phyloP scores from a whole-genome alignment of 2,888 invertebrate species.

The Ichneumoninae sp. region DNA sequence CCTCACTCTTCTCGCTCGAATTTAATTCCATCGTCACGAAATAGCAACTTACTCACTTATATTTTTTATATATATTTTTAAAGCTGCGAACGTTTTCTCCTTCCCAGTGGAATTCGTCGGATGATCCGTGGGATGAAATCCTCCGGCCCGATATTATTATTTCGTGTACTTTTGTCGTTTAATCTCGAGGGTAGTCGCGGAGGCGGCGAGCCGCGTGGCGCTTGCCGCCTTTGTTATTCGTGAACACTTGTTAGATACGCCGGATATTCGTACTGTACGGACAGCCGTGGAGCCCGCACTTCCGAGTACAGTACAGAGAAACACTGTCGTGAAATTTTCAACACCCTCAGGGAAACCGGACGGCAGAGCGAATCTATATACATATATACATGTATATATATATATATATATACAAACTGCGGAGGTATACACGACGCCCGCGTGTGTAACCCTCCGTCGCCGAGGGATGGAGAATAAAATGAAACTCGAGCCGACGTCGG shows the following conservation, averaged over 20 bases:
- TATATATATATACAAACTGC: background rate
- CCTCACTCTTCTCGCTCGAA: background rate
- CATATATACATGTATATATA: background rate
- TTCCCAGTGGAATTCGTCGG: background rate
- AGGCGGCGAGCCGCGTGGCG: slow-evolving; percentile 4
- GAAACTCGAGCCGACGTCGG: slow-evolving; percentile 73
- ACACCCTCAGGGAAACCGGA: slow-evolving; percentile 20
- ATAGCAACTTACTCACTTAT: slow-evolving; percentile 5
- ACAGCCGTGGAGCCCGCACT: background rate
- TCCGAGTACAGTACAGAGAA: background rate
- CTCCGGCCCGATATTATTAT: background rate
- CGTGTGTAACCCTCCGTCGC: slow-evolving; percentile 71
- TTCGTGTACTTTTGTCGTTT: background rate
- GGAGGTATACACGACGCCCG: slow-evolving; percentile 38
- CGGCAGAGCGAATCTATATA: background rate
- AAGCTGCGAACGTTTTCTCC: background rate
- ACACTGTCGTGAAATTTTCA: slow-evolving; percentile 38
- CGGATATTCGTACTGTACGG: background rate
- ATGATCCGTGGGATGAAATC: background rate
- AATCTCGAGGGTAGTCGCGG: background rate
- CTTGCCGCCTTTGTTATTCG: slow-evolving; percentile 18
- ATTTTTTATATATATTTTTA: background rate
- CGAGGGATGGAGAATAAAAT: slow-evolving; percentile 80
- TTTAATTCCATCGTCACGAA: background rate
- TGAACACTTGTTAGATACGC: slow-evolving; percentile 37